Conservation (phyloP, 2,113 vertebrate genomes). For the Leptobrachium leishanense region DNA sequence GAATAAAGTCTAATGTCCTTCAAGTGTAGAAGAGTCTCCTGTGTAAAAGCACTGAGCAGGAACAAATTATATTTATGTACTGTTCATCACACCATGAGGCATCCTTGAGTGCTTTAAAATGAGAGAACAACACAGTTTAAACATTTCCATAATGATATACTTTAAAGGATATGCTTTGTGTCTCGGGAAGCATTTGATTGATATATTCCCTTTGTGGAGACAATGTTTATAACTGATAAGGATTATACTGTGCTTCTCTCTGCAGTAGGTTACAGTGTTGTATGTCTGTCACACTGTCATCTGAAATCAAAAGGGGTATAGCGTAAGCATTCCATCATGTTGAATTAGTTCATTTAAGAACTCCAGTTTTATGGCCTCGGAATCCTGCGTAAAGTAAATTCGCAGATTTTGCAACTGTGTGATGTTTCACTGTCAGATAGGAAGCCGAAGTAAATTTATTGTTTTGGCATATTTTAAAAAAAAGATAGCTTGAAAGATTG, state of each 20-base stretch:
- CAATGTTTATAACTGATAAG: slow-evolving; percentile 47
- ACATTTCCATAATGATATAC: slow-evolving; percentile 50
- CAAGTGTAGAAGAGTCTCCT: slow-evolving; percentile 34
- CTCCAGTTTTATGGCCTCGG: slow-evolving; percentile 15
- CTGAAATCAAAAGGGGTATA: slow-evolving; percentile 32
- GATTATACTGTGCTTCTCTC: slow-evolving; percentile 44
- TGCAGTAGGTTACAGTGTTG: slow-evolving; percentile 46
- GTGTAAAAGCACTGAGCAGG: slow-evolving; percentile 47
- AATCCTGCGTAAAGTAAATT: slow-evolving; percentile 12
- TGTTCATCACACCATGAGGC: slow-evolving; percentile 50
- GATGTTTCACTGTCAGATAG: slow-evolving; percentile 17
- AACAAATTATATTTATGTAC: slow-evolving; percentile 51
- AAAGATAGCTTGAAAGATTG: too few relatives aligned
- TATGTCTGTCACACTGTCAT: slow-evolving; percentile 46
- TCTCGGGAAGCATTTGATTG: slow-evolving; percentile 45
- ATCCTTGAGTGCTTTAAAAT: slow-evolving; percentile 48
- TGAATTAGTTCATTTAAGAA: slow-evolving; percentile 31
- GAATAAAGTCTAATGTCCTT: slow-evolving; percentile 46
- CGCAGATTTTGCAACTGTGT: slow-evolving; percentile 11
- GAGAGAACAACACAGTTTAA: slow-evolving; percentile 50
- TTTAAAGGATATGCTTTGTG: slow-evolving; percentile 47
- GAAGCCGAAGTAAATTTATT: slow-evolving; percentile 14
- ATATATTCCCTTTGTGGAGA: slow-evolving; percentile 48
- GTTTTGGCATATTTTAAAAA: background rate
- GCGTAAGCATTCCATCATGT: slow-evolving; percentile 29